These are phyloP conservation scores for Aspiorhynchus laticeps DNA, from an alignment of 2,113 vertebrate species.

Conservation along the genomic window DNA sequence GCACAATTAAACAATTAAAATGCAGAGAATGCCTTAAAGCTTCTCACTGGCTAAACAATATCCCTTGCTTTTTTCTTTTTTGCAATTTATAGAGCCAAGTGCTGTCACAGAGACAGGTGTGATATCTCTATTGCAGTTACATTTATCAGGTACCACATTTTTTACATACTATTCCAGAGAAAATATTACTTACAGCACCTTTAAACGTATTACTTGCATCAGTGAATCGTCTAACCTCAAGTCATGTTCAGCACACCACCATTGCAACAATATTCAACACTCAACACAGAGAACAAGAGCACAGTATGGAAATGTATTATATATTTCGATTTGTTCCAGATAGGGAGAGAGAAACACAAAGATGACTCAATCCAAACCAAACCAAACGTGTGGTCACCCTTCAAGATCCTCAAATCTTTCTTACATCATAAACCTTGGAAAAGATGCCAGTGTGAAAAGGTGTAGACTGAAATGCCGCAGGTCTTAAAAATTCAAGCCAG, in stretches of 20 bases:
- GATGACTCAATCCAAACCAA: background rate
- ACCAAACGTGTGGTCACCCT: slow-evolving; percentile 8
- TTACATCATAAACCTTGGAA: slow-evolving; percentile 20
- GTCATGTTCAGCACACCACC: background rate
- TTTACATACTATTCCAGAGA: background rate
- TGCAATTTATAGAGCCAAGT: background rate
- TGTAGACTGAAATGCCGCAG: slow-evolving; percentile 6
- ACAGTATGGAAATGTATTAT: background rate
- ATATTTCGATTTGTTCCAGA: background rate
- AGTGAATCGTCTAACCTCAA: background rate
- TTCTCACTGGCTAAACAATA: background rate
- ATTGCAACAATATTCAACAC: background rate
- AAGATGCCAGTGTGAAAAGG: slow-evolving; percentile 1
- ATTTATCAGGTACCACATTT: background rate
- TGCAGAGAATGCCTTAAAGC: background rate
- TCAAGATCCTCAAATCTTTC: slow-evolving; percentile 14
- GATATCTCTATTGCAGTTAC: background rate
- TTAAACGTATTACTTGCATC: background rate
- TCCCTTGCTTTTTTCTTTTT: background rate
- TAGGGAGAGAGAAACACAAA: background rate
- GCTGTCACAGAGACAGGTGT: background rate
- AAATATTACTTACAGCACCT: background rate
- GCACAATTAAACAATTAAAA: background rate
- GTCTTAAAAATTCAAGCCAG: background rate
- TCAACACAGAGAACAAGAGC: background rate